Percentiles rank a stretch among this genome's conserved stretches.
Evolutionary conservation across 2,113 vertebrate genomes (phyloP).

Genomic region (Oplegnathus fasciatus): DNA sequence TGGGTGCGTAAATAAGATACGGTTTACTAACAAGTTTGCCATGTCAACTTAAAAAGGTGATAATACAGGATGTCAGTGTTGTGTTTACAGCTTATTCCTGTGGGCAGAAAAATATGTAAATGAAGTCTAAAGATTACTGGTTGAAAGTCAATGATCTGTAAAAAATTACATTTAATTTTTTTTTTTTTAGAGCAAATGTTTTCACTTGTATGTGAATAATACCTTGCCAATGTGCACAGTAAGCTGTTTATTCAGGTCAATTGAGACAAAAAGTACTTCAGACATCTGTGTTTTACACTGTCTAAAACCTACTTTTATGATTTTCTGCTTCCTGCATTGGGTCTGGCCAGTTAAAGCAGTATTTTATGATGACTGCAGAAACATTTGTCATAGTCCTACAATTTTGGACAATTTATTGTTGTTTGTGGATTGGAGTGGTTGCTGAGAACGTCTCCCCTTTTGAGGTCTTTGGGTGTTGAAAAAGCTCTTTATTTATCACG

Average conservation of each 20-base stretch:
- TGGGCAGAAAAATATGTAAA: background rate
- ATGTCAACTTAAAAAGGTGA: background rate
- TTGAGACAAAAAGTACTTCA: constrained; percentile 24
- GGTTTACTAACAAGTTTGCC: background rate
- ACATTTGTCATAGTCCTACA: constrained; percentile 15
- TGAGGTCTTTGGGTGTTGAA: constrained; percentile 14
- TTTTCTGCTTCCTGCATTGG: constrained; percentile 5
- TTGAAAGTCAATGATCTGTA: background rate
- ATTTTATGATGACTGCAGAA: constrained; percentile 29
- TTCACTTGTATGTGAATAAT: constrained; percentile 8
- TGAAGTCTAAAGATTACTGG: background rate
- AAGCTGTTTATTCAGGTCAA: constrained; percentile 18
- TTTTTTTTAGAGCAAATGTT: constrained; percentile 16
- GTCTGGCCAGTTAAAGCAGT: background rate
- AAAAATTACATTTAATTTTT: too few species aligned
- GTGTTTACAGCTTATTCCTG: background rate
- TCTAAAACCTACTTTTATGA: constrained; percentile 15
- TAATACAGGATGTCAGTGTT: background rate
- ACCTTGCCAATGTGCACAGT: constrained; percentile 12
- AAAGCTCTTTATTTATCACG: constrained; percentile 45
- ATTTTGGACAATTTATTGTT: constrained; percentile 30
- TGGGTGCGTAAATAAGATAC: background rate
- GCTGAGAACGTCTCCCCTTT: background rate
- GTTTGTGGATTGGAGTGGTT: constrained; percentile 20
- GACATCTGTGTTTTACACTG: constrained; percentile 53